These are phyloP conservation scores for Rhabdomys dilectus DNA, from an alignment of 2,113 vertebrate species.

Conservation along the genomic window DNA sequence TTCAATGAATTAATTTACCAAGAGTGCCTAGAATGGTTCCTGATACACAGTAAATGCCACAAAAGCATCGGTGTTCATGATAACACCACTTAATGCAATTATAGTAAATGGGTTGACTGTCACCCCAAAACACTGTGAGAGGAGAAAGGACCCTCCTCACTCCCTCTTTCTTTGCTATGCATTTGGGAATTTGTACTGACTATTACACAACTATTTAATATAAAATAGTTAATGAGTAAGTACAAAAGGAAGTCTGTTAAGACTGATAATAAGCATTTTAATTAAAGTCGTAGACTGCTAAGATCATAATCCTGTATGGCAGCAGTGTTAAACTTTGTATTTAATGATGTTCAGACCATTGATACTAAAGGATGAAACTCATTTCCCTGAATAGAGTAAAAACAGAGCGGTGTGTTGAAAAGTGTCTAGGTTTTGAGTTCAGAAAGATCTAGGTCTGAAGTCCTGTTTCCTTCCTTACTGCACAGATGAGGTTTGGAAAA, in stretches of 20 bases:
- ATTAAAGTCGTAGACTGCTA: background rate
- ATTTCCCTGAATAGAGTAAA: background rate
- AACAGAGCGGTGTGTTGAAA: background rate
- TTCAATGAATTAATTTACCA: background rate
- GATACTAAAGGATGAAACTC: conserved; percentile 16
- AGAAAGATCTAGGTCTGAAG: background rate
- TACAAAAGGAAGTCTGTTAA: background rate
- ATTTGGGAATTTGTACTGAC: background rate
- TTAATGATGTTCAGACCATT: background rate
- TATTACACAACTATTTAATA: background rate
- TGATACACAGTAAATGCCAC: background rate
- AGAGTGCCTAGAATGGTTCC: background rate
- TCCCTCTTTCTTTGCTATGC: background rate
- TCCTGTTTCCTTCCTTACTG: background rate
- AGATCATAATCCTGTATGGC: background rate
- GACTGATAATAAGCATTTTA: background rate
- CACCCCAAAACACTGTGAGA: background rate
- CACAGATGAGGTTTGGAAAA: background rate
- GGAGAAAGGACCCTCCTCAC: background rate
- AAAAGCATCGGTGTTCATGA: background rate
- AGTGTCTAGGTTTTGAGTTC: background rate
- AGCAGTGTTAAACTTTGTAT: conserved; percentile 24
- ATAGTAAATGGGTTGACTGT: background rate
- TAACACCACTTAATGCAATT: background rate
- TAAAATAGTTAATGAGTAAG: conserved; percentile 2